Base-by-base conservation (phyloP, 2,113 vertebrate genomes). In the Anolis carolinensis region DNA sequence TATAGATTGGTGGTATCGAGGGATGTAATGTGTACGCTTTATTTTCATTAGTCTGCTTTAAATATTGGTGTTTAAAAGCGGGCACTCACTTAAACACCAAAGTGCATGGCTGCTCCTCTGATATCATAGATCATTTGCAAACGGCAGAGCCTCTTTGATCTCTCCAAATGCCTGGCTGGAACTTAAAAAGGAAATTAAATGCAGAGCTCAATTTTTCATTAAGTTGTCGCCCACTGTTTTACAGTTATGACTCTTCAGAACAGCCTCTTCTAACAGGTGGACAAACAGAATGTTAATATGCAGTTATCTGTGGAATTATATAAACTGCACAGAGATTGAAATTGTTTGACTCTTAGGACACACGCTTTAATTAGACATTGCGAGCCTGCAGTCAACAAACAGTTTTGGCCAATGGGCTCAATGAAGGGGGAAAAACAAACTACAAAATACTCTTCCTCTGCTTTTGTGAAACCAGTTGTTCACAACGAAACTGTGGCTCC, bases 171-270 rank as follows among this genome's bases (percentile, higher is more conserved):
- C 93, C 93, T 92, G 93, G 27, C 86, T 82, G 91, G 68, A 93
- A 94, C 94, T 94, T 95, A 94, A 95, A 86, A 95, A 93, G 93
- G 94, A 93, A 95, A 95, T 95, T 94, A 95, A 95, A 95, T 83
- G 86, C 90, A 92, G 94, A 91, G 93, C 93, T 95, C 93, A 93
- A 94, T 95, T 95, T 95, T 95, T 95, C 94, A 95, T 95, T 95
- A 95, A 95, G 93, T 93, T 95, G 94, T 95, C 92, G 90, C 94
- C 94, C 93, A 92, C 94, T 93, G 94, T 93, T 95, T 94, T 91
- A 94, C 92, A 94, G 92, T 94, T 92, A 93, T 92, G 94, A 89
- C 92, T 95, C 94, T 89, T 94, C 94, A 91, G 92, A 93, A 93
- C 92, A 93, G 92, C 84, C 89, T 92, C 88, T 94, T 83, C 90